These are phyloP conservation scores for Epsilonema sp. DNA, from an alignment of 2,888 invertebrate species.

Conservation along the genomic window DNA sequence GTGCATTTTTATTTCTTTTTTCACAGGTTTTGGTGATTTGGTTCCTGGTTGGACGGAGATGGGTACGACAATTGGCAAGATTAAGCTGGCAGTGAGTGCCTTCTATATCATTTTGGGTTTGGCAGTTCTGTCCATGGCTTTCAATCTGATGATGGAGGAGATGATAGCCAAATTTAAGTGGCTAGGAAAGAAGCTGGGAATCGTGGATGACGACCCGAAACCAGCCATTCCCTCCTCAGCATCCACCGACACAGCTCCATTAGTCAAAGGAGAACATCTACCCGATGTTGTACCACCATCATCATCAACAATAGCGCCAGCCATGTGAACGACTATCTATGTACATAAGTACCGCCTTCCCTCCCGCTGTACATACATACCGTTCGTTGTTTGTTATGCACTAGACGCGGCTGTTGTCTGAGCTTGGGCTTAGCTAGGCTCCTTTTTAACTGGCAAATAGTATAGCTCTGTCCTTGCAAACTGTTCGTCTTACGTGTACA, in stretches of 20 bases:
- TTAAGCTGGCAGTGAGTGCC: constrained; percentile 7
- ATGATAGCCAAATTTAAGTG: constrained; percentile 10
- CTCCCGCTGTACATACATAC: too few relatives aligned
- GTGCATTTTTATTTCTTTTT: too few relatives aligned
- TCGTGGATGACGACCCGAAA: constrained; percentile 6
- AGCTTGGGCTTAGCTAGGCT: too few relatives aligned
- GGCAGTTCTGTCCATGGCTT: constrained; percentile 11
- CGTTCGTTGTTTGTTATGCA: too few relatives aligned
- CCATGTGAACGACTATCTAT: too few relatives aligned
- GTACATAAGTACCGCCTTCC: too few relatives aligned
- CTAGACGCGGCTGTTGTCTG: too few relatives aligned
- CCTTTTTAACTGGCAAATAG: too few relatives aligned
- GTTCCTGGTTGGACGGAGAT: constrained; percentile 9
- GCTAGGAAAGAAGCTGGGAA: constrained; percentile 8
- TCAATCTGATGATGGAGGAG: constrained; percentile 12
- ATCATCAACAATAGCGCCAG: too few relatives aligned
- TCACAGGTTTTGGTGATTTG: constrained; percentile 11
- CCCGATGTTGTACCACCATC: too few relatives aligned
- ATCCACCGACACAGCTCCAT: background rate
- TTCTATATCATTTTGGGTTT: constrained; percentile 11
- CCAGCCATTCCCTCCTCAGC: background rate
- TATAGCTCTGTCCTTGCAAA: too few relatives aligned
- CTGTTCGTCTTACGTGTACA: too few relatives aligned
- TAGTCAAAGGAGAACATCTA: background rate
- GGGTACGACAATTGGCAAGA: constrained; percentile 6